Conservation (phyloP, 2,888 invertebrate genomes). For the Cheilosia impressa region DNA sequence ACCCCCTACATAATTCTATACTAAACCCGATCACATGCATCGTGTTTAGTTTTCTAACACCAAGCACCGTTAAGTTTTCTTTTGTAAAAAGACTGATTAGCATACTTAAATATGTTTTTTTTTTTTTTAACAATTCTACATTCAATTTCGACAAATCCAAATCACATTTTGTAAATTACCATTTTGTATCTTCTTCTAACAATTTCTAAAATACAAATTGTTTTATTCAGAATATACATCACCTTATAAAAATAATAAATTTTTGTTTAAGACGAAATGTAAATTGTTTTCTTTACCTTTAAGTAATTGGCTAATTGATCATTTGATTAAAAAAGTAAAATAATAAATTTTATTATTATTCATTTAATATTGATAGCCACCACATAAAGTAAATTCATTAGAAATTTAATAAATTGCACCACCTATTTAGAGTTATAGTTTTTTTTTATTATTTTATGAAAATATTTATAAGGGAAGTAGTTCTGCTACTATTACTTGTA, state of each 20-base stretch:
- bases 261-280: background rate
- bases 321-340: background rate
- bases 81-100: slow-evolving; percentile 73
- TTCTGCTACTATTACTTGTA: slow-evolving; percentile 58
- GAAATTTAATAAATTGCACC: slow-evolving; percentile 54
- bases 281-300: background rate
- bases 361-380: slow-evolving; percentile 52
- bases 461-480: slow-evolving; percentile 10
- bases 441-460: slow-evolving; percentile 15
- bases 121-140: slow-evolving; percentile 1
- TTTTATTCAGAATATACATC: background rate
- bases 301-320: slow-evolving; percentile 13
- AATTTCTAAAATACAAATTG: background rate
- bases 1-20: background rate
- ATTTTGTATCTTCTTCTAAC: background rate
- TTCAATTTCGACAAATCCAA: slow-evolving; percentile 22
- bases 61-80: slow-evolving; percentile 48
- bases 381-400: slow-evolving; percentile 56
- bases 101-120: slow-evolving; percentile 48
- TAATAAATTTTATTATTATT: slow-evolving; percentile 5
- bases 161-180: slow-evolving; percentile 11
- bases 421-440: slow-evolving; percentile 37
- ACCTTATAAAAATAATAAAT: background rate
- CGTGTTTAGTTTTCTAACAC: slow-evolving; percentile 1
- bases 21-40: slow-evolving; percentile 1